Conservation (phyloP, 2,113 vertebrate genomes). For the Panurus biarmicus region DNA sequence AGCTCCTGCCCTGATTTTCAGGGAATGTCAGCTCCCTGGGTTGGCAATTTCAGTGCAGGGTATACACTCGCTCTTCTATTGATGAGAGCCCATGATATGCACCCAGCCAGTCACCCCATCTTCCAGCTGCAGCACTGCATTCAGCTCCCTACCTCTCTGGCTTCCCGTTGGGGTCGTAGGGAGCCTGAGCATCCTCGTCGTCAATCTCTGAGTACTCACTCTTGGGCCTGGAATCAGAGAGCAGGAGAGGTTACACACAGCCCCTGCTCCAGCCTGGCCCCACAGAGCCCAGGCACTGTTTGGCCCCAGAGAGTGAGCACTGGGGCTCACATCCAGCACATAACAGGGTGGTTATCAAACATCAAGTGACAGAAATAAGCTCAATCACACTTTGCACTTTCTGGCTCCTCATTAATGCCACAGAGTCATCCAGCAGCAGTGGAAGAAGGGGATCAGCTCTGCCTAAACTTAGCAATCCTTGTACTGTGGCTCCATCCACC, state of each 20-base stretch:
- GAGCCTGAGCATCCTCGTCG: constrained; percentile 91
- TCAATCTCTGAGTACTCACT: constrained; percentile 98
- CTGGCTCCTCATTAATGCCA: not conserved
- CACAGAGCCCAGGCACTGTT: not conserved
- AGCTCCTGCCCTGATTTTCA: not conserved
- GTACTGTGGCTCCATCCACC: not conserved
- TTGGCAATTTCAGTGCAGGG: not conserved
- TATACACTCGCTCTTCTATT: not conserved
- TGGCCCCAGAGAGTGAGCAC: rapidly evolving
- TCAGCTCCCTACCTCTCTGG: constrained; percentile 82
- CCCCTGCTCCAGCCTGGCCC: not conserved
- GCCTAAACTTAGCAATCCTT: not conserved
- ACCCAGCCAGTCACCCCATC: not conserved
- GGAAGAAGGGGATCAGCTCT: not conserved
- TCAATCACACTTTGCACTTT: rapidly evolving
- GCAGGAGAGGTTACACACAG: not conserved
- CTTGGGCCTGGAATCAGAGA: constrained; percentile 83
- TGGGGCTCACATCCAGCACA: rapidly evolving
- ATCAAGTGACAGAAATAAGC: not conserved
- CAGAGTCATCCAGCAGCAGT: not conserved
- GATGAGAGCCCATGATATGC: not conserved
- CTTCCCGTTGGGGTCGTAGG: constrained; percentile 93
- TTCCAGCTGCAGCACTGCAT: not conserved
- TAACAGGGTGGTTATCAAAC: not conserved
- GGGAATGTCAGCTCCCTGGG: not conserved